Percentiles rank a stretch among this genome's conserved stretches.
Evolutionary conservation across 2,888 invertebrate species (phyloP).

Genomic region (Pyrochroa serraticornis): DNA sequence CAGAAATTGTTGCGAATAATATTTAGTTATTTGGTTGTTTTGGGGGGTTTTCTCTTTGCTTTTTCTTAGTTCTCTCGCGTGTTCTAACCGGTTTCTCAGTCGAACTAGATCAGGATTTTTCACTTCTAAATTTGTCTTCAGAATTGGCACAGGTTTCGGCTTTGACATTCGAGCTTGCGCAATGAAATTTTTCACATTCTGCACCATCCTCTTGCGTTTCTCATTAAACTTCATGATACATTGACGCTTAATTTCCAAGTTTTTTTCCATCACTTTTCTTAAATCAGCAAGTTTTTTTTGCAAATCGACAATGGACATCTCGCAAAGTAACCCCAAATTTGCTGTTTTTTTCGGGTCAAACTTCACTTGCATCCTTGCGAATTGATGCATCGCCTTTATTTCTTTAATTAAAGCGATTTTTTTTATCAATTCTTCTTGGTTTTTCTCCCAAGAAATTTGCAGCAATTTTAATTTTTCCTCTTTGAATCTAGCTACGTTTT

Average conservation of each 20-base stretch:
- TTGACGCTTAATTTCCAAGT: conserved; percentile 60
- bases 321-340: conserved; percentile 65
- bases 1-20: too few species aligned
- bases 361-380: conserved; percentile 53
- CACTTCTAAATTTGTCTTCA: conserved; percentile 39
- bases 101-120: conserved; percentile 58
- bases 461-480: conserved; percentile 59
- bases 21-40: too few species aligned
- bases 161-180: conserved; percentile 54
- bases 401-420: conserved; percentile 57
- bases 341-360: conserved; percentile 66
- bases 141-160: conserved; percentile 34
- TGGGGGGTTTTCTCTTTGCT: neutral
- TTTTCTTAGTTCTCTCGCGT: conserved; percentile 56
- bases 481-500: conserved; percentile 59
- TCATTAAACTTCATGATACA: conserved; percentile 59
- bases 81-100: conserved; percentile 60
- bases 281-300: conserved; percentile 62
- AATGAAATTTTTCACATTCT: conserved; percentile 59
- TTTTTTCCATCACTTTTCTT: conserved; percentile 62
- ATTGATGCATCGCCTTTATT: conserved; percentile 53
- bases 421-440: conserved; percentile 51
- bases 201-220: conserved; percentile 59
- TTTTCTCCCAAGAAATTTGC: conserved; percentile 45
- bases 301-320: conserved; percentile 70